These are phyloP conservation scores for Oppia nitens DNA, from an alignment of 1,140 invertebrate genomes.

Conservation along the genomic window DNA sequence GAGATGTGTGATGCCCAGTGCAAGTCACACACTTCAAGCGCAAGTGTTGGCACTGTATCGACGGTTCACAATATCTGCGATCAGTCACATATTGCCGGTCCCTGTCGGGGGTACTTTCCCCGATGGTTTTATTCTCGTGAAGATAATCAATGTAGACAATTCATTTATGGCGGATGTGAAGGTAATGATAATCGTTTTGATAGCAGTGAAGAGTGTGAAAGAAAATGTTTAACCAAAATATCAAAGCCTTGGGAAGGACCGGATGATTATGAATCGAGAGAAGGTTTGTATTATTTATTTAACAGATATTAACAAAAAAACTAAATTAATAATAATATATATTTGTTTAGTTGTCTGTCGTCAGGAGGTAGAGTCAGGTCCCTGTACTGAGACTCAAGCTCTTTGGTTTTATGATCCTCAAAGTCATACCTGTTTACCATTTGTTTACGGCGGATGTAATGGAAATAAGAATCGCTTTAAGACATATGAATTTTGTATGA, in stretches of 20 bases:
- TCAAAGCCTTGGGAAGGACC: neutral
- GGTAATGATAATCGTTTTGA: slow-evolving; percentile 70
- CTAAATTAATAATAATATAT: too few relatives aligned
- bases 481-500: slow-evolving; percentile 52
- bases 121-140: slow-evolving; percentile 50
- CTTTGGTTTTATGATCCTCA: slow-evolving; percentile 51
- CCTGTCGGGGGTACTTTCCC: slow-evolving; percentile 40
- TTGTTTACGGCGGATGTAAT: slow-evolving; percentile 62
- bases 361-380: slow-evolving; percentile 46
- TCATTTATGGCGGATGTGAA: slow-evolving; percentile 64
- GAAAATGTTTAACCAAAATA: slow-evolving; percentile 8
- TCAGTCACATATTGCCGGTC: slow-evolving; percentile 42
- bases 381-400: slow-evolving; percentile 41
- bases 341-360: slow-evolving; percentile 40
- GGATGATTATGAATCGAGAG: neutral
- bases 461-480: slow-evolving; percentile 74
- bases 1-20: slow-evolving; percentile 64
- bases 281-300: neutral
- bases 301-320: too few relatives aligned
- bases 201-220: slow-evolving; percentile 43
- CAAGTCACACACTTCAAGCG: slow-evolving; percentile 22
- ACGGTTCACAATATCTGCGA: slow-evolving; percentile 39
- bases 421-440: slow-evolving; percentile 58
- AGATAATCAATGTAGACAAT: slow-evolving; percentile 39
- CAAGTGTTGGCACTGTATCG: neutral